These are phyloP conservation scores for Drosophila funebris DNA, from an alignment of 1,140 invertebrate species.

Conservation along the genomic window DNA sequence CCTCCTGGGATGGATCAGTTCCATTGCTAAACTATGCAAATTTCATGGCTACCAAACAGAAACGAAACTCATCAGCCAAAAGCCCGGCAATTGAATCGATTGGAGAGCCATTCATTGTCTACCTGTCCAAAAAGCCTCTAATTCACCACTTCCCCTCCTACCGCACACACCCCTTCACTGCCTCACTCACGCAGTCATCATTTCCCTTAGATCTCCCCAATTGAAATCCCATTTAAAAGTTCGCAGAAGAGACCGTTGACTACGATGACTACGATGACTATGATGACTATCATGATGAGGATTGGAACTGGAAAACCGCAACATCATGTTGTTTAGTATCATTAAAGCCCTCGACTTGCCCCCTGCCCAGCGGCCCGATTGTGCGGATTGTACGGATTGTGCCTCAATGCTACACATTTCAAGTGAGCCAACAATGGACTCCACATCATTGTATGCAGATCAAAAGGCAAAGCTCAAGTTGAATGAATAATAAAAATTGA, in stretches of 20 bases:
- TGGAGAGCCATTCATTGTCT: constrained; percentile 60
- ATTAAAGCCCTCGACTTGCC: constrained; percentile 43
- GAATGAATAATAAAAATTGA: constrained; percentile 14
- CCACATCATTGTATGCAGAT: constrained; percentile 66
- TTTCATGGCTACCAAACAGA: constrained; percentile 71
- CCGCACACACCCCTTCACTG: constrained; percentile 12
- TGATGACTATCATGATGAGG: constrained; percentile 38
- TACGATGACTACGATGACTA: constrained; percentile 40
- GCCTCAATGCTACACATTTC: constrained; percentile 51
- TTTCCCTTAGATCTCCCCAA: not conserved
- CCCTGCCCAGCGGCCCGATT: too few species aligned
- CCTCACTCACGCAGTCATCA: not conserved
- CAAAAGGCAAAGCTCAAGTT: constrained; percentile 3
- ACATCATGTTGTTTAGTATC: constrained; percentile 69
- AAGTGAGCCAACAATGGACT: constrained; percentile 45
- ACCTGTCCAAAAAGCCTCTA: constrained; percentile 49
- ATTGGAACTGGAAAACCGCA: constrained; percentile 64
- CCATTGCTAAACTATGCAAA: constrained; percentile 61
- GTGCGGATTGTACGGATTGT: too few species aligned
- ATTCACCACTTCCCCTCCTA: not conserved
- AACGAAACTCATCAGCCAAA: constrained; percentile 58
- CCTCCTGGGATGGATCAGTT: not conserved
- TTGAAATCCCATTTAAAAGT: constrained; percentile 36
- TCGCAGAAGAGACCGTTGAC: constrained; percentile 26
- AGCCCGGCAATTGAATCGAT: constrained; percentile 58